Evolutionary conservation across 2,888 invertebrate species (phyloP).

Genomic region (Heliothis peltigera): DNA sequence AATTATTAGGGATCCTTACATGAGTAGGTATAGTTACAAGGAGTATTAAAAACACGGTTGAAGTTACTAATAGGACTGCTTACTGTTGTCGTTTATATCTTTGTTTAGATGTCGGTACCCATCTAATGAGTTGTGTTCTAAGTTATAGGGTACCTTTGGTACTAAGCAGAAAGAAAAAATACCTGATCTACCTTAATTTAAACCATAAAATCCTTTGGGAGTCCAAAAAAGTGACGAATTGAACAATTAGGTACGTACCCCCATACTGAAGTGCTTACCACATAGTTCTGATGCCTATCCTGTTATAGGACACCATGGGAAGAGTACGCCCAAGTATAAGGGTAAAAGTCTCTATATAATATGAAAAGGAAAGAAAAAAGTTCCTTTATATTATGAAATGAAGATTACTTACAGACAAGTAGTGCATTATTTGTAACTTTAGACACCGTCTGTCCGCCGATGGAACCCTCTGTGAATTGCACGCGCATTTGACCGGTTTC

Average conservation of each 20-base stretch:
- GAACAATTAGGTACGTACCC: background rate
- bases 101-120: no score
- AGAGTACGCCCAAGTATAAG: slow-evolving; percentile 19
- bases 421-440: slow-evolving; percentile 59
- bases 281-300: slow-evolving; percentile 11
- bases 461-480: slow-evolving; percentile 53
- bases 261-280: background rate
- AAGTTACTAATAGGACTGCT: no score
- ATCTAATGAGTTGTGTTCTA: no score
- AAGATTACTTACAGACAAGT: slow-evolving; percentile 52
- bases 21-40: no score
- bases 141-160: no score
- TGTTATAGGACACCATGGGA: slow-evolving; percentile 38
- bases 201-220: no score
- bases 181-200: no score
- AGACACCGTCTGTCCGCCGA: slow-evolving; percentile 35
- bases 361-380: slow-evolving; percentile 13
- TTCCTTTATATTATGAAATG: slow-evolving; percentile 36
- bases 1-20: no score
- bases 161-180: no score
- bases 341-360: slow-evolving; percentile 9
- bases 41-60: no score
- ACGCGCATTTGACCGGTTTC: slow-evolving; percentile 57
- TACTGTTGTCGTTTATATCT: no score
- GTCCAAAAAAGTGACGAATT: background rate